A percentile compares a stretch with the other conserved stretches of the same genome.
phyloP scores from a whole-genome alignment of 2,113 vertebrate genomes.

The Vombatus ursinus region DNA sequence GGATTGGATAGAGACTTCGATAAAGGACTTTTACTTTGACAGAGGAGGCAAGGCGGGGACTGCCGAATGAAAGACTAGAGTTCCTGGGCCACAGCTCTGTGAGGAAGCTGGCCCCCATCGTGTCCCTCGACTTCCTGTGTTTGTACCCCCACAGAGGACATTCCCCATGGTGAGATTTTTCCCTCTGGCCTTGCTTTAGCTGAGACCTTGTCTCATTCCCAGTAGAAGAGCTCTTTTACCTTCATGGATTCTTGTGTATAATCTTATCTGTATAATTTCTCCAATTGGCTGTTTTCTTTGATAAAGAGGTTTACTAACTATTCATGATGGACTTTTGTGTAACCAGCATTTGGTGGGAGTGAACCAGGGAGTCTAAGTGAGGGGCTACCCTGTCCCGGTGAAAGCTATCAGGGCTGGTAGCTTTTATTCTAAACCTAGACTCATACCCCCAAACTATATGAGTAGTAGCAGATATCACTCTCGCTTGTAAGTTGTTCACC shows the following conservation, averaged over 20 bases:
- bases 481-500: not conserved
- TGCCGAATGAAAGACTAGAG: not conserved
- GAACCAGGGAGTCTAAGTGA: not conserved
- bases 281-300: not conserved
- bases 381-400: not conserved
- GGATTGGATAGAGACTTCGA: not conserved
- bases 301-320: not conserved
- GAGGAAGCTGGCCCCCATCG: not conserved
- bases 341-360: not conserved
- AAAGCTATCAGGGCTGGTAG: not conserved
- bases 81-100: not conserved
- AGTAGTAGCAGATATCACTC: not conserved
- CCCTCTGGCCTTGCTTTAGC: not conserved
- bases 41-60: not conserved
- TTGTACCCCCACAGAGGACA: not conserved
- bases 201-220: not conserved
- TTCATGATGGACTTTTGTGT: not conserved
- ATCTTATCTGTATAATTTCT: not conserved
- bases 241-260: not conserved
- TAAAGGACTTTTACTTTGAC: not conserved
- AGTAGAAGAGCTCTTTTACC: not conserved
- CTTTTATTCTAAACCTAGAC: not conserved
- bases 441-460: not conserved
- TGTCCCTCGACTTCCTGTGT: not conserved
- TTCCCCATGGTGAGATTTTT: not conserved